Evolutionary conservation across 2,888 invertebrate genomes (phyloP).

Genomic region (Coleophora deauratella): DNA sequence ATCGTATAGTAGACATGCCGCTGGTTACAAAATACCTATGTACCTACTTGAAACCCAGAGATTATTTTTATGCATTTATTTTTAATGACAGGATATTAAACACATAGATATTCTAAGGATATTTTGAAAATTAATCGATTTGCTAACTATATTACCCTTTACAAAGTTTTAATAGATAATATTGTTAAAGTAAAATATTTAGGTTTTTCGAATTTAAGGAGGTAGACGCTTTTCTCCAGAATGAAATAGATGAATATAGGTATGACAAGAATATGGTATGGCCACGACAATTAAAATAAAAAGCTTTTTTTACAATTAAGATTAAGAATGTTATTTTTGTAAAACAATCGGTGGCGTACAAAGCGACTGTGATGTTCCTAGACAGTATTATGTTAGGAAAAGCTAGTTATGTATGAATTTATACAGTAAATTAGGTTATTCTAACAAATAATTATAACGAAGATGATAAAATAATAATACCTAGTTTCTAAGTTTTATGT

Average conservation of each 20-base stretch:
- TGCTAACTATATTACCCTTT: too few relatives aligned
- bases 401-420: slow-evolving; percentile 25
- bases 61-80: neutral
- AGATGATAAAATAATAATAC: slow-evolving; percentile 21
- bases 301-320: too few relatives aligned
- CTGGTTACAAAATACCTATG: neutral
- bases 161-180: too few relatives aligned
- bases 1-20: neutral
- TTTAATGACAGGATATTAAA: neutral
- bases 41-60: neutral
- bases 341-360: slow-evolving; percentile 22
- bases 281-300: too few relatives aligned
- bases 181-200: too few relatives aligned
- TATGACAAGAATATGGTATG: too few relatives aligned
- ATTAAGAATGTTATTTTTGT: too few relatives aligned
- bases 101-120: neutral
- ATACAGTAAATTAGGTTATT: slow-evolving; percentile 12
- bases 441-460: slow-evolving; percentile 7
- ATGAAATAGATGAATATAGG: too few relatives aligned
- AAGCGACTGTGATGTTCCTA: slow-evolving; percentile 57
- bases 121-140: neutral
- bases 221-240: too few relatives aligned
- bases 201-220: too few relatives aligned
- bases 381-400: slow-evolving; percentile 47
- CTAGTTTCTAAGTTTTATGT: slow-evolving; percentile 35